These are phyloP conservation scores for Anabas testudineus DNA, from an alignment of 2,797 vertebrate species.

Conservation along the genomic window DNA sequence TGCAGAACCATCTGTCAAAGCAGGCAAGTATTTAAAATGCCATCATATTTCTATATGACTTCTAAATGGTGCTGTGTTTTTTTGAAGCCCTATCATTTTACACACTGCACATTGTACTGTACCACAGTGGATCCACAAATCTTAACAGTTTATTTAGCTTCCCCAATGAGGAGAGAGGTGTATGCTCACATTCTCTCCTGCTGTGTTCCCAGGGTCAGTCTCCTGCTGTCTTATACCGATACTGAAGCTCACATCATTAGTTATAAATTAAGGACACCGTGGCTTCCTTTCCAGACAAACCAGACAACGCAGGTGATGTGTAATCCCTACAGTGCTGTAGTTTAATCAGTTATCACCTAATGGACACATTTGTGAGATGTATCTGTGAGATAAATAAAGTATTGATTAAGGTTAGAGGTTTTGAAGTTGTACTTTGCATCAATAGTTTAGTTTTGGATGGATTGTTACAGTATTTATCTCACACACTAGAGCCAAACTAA, in stretches of 20 bases:
- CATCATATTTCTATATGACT: not conserved
- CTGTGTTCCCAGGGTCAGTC: slow-evolving; percentile 37
- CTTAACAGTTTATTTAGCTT: not conserved
- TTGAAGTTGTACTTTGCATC: not conserved
- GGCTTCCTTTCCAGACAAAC: slow-evolving; percentile 22
- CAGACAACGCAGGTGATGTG: slow-evolving; percentile 39
- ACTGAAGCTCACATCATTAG: slow-evolving; percentile 40
- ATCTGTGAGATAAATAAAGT: slow-evolving; percentile 4
- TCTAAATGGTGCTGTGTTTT: not conserved
- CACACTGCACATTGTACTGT: not conserved
- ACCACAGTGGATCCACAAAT: not conserved
- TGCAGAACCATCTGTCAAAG: not conserved
- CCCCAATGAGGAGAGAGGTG: not conserved
- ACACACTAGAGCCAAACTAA: not conserved
- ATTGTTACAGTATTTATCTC: slow-evolving; percentile 7
- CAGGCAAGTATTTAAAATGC: not conserved
- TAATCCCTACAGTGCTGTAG: slow-evolving; percentile 9
- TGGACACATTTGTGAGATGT: slow-evolving; percentile 12
- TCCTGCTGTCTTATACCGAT: slow-evolving; percentile 1
- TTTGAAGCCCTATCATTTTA: not conserved
- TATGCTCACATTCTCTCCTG: slow-evolving; percentile 18
- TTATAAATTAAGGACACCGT: slow-evolving; percentile 36
- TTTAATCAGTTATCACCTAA: slow-evolving; percentile 14
- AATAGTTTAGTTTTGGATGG: slow-evolving; percentile 34
- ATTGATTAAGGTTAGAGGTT: slow-evolving; percentile 1